Conservation (phyloP, 2,113 vertebrate genomes). For the Apus apus region DNA sequence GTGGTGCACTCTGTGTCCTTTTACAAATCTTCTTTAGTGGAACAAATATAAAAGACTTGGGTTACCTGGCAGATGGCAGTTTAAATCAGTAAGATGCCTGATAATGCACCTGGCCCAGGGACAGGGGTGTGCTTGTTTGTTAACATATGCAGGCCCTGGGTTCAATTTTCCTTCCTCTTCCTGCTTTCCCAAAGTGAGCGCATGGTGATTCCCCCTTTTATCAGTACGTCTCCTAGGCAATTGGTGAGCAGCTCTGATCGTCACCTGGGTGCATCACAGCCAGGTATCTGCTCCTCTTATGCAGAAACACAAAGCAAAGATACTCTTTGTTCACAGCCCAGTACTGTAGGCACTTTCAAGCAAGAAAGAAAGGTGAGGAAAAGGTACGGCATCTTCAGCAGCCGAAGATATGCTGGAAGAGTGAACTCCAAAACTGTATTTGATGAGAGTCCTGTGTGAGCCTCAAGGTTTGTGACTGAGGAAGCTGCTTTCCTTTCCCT, state of each 20-base stretch:
- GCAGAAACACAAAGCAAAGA: not conserved
- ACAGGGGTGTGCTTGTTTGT: not conserved
- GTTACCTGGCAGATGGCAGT: not conserved
- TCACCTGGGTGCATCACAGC: not conserved
- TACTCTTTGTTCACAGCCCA: not conserved
- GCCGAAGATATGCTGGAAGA: not conserved
- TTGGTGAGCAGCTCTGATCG: not conserved
- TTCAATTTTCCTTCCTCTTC: not conserved
- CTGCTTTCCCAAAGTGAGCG: not conserved
- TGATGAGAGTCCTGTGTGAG: not conserved
- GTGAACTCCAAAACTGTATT: not conserved
- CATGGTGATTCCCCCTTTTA: not conserved
- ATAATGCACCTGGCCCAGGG: not conserved
- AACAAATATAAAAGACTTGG: not conserved
- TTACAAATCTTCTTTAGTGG: not conserved
- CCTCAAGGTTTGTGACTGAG: not conserved
- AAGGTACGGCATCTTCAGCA: rapidly evolving
- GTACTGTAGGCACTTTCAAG: rapidly evolving
- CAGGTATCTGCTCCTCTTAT: not conserved
- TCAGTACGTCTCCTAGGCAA: not conserved
- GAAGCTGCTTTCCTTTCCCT: not conserved
- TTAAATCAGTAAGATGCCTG: not conserved
- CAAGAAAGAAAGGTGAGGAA: not conserved
- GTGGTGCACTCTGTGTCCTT: not conserved
- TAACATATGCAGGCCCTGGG: not conserved